Conservation (phyloP, 35 echinoderm and acorn worm species). For the Lytechinus pictus region DNA sequence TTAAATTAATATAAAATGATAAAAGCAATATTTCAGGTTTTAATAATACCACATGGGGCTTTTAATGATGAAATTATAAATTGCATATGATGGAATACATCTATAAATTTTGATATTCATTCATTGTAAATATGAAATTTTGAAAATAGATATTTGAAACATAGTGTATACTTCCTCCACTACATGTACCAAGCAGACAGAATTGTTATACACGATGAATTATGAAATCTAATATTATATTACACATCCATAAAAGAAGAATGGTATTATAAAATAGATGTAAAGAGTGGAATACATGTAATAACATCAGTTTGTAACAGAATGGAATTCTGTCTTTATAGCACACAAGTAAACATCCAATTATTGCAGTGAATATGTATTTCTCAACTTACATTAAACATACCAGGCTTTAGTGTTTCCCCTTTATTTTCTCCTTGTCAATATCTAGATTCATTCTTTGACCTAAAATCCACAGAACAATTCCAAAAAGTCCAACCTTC, state of each 20-base stretch:
- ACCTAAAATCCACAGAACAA: background rate
- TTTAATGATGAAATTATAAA: background rate
- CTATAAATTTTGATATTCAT: background rate
- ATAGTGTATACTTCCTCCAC: background rate
- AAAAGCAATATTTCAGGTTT: background rate
- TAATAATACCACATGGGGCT: background rate
- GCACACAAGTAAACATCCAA: background rate
- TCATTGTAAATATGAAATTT: background rate
- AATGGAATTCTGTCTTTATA: background rate
- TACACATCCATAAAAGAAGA: background rate
- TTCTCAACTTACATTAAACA: background rate
- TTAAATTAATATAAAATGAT: background rate
- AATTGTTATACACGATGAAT: background rate
- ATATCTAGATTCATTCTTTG: background rate
- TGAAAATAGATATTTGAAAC: background rate
- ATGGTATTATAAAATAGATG: background rate
- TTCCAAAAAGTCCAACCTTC: background rate
- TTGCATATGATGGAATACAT: background rate
- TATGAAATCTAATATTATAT: too few species aligned
- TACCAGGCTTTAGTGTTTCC: background rate
- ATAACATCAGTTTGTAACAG: background rate
- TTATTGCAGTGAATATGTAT: background rate
- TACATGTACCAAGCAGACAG: background rate
- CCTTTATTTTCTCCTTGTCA: background rate
- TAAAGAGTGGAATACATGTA: too few species aligned